A percentile compares a stretch with the other conserved stretches of the same genome.
Evolutionary conservation across 2,113 vertebrate genomes (phyloP).

Genomic region (Pogona vitticeps): DNA sequence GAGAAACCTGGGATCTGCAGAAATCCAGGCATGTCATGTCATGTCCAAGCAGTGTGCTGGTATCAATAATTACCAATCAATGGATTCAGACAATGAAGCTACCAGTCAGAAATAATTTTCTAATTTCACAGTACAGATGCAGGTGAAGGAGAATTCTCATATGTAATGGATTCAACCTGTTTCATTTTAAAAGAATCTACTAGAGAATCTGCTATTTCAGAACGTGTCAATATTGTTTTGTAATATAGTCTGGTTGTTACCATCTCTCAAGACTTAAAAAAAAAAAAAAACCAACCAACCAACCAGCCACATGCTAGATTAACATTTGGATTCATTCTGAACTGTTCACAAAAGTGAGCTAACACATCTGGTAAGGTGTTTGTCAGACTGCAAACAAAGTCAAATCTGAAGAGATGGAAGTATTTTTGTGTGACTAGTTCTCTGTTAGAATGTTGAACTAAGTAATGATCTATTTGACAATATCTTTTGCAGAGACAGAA

Average conservation of each 20-base stretch:
- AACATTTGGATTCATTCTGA: not conserved
- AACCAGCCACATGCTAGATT: too few species aligned
- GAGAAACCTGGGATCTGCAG: too few species aligned
- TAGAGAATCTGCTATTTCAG: not conserved
- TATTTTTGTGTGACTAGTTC: not conserved
- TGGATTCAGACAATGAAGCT: too few species aligned
- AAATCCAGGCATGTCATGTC: too few species aligned
- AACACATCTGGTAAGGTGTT: not conserved
- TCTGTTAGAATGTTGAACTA: not conserved
- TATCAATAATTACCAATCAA: too few species aligned
- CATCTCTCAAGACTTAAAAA: not conserved
- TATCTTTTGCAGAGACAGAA: not conserved
- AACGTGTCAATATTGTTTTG: not conserved
- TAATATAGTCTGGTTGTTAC: not conserved
- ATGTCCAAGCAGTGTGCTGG: too few species aligned
- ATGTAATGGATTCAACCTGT: not conserved
- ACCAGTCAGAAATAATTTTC: too few species aligned
- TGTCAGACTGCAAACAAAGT: not conserved
- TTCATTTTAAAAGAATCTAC: not conserved
- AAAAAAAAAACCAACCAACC: too few species aligned
- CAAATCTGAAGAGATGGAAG: not conserved
- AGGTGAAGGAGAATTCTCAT: not conserved
- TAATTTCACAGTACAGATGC: not conserved
- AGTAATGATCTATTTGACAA: not conserved
- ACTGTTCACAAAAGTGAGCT: not conserved